Evolutionary conservation across 2,888 invertebrate species (phyloP).

Genomic region (Corbicula japonica): DNA sequence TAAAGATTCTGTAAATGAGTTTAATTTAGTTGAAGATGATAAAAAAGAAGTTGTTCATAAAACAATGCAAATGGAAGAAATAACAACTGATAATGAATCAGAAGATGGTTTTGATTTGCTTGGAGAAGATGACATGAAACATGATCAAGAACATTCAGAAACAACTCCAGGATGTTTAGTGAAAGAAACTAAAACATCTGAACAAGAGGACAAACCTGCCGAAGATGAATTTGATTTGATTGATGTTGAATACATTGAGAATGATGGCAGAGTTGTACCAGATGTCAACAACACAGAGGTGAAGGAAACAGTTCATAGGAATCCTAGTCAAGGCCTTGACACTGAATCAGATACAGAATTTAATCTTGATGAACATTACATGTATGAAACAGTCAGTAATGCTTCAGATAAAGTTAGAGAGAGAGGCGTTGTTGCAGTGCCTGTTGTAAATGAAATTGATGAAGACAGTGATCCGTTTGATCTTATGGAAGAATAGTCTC

Average conservation of each 20-base stretch:
- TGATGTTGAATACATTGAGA: not conserved
- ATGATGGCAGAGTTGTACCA: not conserved
- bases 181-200: too few species aligned
- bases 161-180: too few species aligned
- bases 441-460: constrained; percentile 31
- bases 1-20: constrained; percentile 9
- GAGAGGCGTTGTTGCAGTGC: constrained; percentile 11
- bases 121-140: not conserved
- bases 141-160: not conserved
- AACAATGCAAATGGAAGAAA: constrained; percentile 4
- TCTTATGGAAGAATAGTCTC: constrained; percentile 71
- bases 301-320: not conserved
- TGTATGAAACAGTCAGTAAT: constrained; percentile 51
- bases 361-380: constrained; percentile 54
- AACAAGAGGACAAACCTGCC: not conserved
- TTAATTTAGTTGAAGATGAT: too few species aligned
- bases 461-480: constrained; percentile 77
- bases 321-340: constrained; percentile 12
- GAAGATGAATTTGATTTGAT: constrained; percentile 10
- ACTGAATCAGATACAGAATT: constrained; percentile 34
- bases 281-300: not conserved
- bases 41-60: too few species aligned
- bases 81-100: constrained; percentile 14
- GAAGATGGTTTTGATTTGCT: constrained; percentile 6
- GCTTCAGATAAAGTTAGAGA: constrained; percentile 49